These are phyloP conservation scores for Perodicticus potto DNA, from an alignment of 2,797 vertebrate species.

Conservation along the genomic window DNA sequence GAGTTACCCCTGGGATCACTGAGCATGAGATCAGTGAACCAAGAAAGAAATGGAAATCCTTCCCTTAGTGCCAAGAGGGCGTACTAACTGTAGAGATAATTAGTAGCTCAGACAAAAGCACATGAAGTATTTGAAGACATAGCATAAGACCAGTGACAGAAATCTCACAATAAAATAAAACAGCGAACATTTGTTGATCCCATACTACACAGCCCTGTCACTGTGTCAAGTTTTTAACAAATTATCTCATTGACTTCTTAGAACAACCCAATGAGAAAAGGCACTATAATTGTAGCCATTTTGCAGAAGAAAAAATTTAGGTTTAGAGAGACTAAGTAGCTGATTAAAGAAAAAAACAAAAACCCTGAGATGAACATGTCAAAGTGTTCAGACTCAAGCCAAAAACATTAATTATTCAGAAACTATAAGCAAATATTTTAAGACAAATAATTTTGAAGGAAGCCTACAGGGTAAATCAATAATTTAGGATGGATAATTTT, in stretches of 20 bases:
- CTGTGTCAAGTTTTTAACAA: constrained; percentile 11
- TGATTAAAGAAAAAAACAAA: constrained; percentile 52
- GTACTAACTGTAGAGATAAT: constrained; percentile 36
- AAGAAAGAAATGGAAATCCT: constrained; percentile 56
- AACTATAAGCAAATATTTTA: neutral
- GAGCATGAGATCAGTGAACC: neutral
- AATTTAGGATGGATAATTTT: neutral
- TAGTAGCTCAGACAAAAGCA: neutral
- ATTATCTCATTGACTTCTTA: constrained; percentile 29
- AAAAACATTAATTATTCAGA: neutral
- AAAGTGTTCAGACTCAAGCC: neutral
- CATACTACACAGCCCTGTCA: neutral
- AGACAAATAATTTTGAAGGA: neutral
- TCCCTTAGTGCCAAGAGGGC: constrained; percentile 41
- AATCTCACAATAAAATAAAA: constrained; percentile 44
- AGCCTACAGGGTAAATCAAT: neutral
- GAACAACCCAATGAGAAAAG: constrained; percentile 33
- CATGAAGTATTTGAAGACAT: neutral
- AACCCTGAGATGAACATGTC: neutral
- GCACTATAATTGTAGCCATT: constrained; percentile 1
- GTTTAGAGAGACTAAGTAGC: constrained; percentile 26
- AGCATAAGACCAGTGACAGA: neutral
- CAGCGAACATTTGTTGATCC: neutral
- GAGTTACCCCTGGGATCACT: constrained; percentile 55
- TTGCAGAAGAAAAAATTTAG: constrained; percentile 30